Percentiles rank a stretch among this genome's conserved stretches.
Conservation (phyloP, 2,888 invertebrate species). For the Aleiodes testaceus region DNA sequence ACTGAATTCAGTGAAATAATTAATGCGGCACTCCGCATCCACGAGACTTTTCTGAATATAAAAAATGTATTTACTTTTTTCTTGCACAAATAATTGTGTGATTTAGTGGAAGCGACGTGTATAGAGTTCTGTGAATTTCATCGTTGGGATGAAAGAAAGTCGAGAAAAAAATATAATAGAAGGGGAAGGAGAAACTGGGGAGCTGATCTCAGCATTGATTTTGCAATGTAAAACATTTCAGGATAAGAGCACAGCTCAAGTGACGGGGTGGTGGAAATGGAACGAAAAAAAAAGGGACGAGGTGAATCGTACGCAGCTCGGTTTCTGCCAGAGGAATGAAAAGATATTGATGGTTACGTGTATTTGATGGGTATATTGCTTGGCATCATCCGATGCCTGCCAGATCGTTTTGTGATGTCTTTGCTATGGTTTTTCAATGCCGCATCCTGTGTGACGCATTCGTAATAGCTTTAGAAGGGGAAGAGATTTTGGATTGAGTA, state of each 20-base stretch:
- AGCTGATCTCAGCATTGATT: constrained; percentile 68
- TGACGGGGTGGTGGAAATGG: constrained; percentile 7
- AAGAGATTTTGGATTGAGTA: neutral
- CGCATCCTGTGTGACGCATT: constrained; percentile 55
- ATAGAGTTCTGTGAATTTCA: constrained; percentile 9
- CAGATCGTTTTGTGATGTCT: constrained; percentile 71
- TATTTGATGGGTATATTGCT: constrained; percentile 72
- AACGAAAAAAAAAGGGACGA: constrained; percentile 30
- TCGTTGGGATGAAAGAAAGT: constrained; percentile 28
- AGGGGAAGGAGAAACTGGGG: constrained; percentile 17
- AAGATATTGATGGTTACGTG: constrained; percentile 73
- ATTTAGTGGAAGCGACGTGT: constrained; percentile 64
- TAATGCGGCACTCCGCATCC: constrained; percentile 45
- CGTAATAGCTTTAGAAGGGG: constrained; percentile 50
- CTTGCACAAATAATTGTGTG: constrained; percentile 66
- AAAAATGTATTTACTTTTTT: constrained; percentile 32
- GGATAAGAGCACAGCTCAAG: constrained; percentile 42
- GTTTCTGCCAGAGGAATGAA: constrained; percentile 56
- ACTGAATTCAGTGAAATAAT: constrained; percentile 46
- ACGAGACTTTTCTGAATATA: constrained; percentile 23
- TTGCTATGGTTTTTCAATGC: constrained; percentile 69
- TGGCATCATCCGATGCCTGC: constrained; percentile 60
- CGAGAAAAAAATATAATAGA: neutral
- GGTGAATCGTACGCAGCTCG: constrained; percentile 36
- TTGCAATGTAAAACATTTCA: constrained; percentile 73